Conservation (phyloP, 2,113 vertebrate species). For the Rattus norvegicus region DNA sequence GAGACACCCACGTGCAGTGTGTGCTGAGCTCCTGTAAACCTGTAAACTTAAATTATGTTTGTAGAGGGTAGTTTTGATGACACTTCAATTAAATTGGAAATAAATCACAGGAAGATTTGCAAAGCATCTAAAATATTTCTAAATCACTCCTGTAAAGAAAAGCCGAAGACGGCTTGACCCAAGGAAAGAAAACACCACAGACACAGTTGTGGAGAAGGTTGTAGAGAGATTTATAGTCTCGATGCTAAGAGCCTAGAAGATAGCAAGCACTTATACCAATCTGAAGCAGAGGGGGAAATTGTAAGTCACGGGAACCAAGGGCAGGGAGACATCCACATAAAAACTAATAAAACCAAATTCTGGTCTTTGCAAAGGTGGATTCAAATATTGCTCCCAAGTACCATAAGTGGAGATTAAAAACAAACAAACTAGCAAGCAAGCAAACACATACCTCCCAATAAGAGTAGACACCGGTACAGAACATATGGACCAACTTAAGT, state of each 20-base stretch:
- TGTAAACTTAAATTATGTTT: conserved; percentile 4
- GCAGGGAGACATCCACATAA: not conserved
- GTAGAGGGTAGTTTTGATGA: not conserved
- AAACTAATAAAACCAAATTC: not conserved
- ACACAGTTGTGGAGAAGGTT: not conserved
- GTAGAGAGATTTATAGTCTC: not conserved
- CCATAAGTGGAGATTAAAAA: not conserved
- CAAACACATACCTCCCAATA: not conserved
- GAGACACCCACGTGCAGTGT: not conserved
- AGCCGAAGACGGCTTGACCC: not conserved
- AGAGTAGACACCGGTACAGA: not conserved
- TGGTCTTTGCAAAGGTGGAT: not conserved
- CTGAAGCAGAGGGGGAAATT: not conserved
- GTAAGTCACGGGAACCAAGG: not conserved
- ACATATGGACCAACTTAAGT: not conserved
- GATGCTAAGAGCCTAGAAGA: not conserved
- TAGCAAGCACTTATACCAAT: not conserved
- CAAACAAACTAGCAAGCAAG: not conserved
- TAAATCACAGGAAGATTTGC: not conserved
- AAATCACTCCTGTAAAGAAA: not conserved
- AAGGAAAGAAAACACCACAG: not conserved
- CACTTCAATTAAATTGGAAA: not conserved
- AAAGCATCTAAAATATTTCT: not conserved
- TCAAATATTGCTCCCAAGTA: not conserved
- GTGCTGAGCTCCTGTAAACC: not conserved